These are phyloP conservation scores for Neogobius melanostomus DNA, from an alignment of 2,113 vertebrate species.

Conservation along the genomic window DNA sequence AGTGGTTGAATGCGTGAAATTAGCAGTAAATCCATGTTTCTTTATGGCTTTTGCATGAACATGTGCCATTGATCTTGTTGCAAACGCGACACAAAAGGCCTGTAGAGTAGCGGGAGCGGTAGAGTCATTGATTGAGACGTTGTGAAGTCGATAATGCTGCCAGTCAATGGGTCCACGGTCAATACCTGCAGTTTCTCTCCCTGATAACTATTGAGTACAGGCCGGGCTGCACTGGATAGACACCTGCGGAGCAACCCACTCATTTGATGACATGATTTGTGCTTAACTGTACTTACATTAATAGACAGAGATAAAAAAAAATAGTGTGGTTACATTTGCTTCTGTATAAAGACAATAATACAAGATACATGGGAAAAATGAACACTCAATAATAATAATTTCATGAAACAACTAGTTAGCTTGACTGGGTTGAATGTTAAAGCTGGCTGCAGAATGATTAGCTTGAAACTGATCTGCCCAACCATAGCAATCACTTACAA, in stretches of 20 bases:
- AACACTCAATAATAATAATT: no score
- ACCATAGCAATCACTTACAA: no score
- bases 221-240: conserved; percentile 3
- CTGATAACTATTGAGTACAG: conserved; percentile 9
- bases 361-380: no score
- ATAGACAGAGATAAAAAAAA: neutral
- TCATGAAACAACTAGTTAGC: no score
- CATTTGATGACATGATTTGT: conserved; percentile 22
- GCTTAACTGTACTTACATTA: conserved; percentile 1
- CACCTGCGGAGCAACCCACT: neutral
- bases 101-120: conserved; percentile 20
- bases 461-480: no score
- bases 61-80: conserved; percentile 21
- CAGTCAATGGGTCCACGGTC: conserved; percentile 28
- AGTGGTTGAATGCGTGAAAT: conserved; percentile 7
- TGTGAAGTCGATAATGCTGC: conserved; percentile 26
- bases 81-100: conserved; percentile 4
- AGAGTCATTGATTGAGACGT: conserved; percentile 33
- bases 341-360: no score
- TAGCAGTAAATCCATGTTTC: neutral
- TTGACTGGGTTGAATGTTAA: no score
- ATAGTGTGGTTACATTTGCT: no score
- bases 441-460: no score
- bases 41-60: neutral
- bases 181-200: conserved; percentile 21